A percentile compares a stretch with the other conserved stretches of the same genome.
These are phyloP conservation scores for Lanistes nyassanus DNA, from an alignment of 1,140 invertebrate species.

Conservation along the genomic window DNA sequence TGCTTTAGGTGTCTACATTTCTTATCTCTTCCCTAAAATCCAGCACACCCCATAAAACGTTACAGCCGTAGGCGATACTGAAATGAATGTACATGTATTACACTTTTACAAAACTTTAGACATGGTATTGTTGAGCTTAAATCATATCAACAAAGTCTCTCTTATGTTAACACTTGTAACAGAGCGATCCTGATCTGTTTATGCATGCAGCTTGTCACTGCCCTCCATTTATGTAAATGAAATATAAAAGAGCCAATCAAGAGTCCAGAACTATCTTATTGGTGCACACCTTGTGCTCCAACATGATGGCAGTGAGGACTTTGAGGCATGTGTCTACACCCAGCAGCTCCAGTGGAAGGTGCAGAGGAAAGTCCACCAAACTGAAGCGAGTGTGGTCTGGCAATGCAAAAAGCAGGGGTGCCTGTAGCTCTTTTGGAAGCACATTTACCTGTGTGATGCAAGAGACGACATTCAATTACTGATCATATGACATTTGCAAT, in stretches of 20 bases:
- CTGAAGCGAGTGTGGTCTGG: slow-evolving; percentile 94
- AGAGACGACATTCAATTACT: background rate
- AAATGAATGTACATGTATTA: too few species aligned
- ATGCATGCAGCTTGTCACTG: background rate
- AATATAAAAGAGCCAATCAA: background rate
- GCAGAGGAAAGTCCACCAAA: slow-evolving; percentile 96
- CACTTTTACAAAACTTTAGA: too few species aligned
- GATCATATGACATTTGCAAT: too few species aligned
- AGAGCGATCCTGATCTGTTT: background rate
- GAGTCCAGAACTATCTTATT: too few species aligned
- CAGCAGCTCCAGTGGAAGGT: slow-evolving; percentile 95
- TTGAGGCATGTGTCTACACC: slow-evolving; percentile 97
- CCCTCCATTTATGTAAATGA: background rate
- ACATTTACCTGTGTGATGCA: slow-evolving; percentile 79
- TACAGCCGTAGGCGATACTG: too few species aligned
- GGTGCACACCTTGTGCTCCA: slow-evolving; percentile 92
- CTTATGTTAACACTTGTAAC: too few species aligned
- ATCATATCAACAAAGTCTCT: too few species aligned
- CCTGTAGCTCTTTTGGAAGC: slow-evolving; percentile 86
- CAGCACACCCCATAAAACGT: too few species aligned
- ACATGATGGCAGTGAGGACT: slow-evolving; percentile 92
- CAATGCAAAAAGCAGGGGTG: slow-evolving; percentile 92
- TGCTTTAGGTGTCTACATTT: too few species aligned
- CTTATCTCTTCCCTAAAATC: too few species aligned
- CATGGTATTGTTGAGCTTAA: too few species aligned